Evolutionary conservation across 2,797 vertebrate species (phyloP).

Genomic region (Nyctibius grandis): DNA sequence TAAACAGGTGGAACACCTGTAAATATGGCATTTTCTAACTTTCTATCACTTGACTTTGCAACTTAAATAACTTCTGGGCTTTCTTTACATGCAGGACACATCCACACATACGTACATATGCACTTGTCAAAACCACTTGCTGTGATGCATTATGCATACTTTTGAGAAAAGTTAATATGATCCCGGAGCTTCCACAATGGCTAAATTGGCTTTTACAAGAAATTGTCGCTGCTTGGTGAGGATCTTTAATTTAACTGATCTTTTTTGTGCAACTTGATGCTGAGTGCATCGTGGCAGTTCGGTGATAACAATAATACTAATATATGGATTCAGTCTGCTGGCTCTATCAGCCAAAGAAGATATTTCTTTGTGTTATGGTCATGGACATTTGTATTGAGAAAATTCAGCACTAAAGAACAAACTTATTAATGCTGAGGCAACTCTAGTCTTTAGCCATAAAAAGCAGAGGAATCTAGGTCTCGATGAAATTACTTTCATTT

Average conservation of each 20-base stretch:
- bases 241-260: slow-evolving; percentile 56
- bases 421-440: slow-evolving; percentile 35
- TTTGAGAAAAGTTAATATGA: slow-evolving; percentile 44
- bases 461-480: slow-evolving; percentile 11
- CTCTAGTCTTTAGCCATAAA: slow-evolving; percentile 36
- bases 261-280: slow-evolving; percentile 34
- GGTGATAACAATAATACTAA: slow-evolving; percentile 26
- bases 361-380: slow-evolving; percentile 33
- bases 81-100: slow-evolving; percentile 22
- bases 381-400: slow-evolving; percentile 38
- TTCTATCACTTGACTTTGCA: slow-evolving; percentile 1
- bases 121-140: slow-evolving; percentile 37
- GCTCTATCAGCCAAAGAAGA: slow-evolving; percentile 2
- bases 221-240: neutral
- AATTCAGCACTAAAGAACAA: slow-evolving; percentile 39
- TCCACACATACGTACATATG: neutral
- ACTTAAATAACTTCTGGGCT: slow-evolving; percentile 3
- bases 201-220: slow-evolving; percentile 54
- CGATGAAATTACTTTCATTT: slow-evolving; percentile 48
- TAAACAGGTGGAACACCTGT: slow-evolving; percentile 5
- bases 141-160: slow-evolving; percentile 32
- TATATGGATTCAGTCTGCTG: slow-evolving; percentile 23
- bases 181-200: neutral
- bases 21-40: slow-evolving; percentile 18
- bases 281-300: neutral